Conservation (phyloP, 1,140 invertebrate genomes). For the Caenorhabditis briggsae region DNA sequence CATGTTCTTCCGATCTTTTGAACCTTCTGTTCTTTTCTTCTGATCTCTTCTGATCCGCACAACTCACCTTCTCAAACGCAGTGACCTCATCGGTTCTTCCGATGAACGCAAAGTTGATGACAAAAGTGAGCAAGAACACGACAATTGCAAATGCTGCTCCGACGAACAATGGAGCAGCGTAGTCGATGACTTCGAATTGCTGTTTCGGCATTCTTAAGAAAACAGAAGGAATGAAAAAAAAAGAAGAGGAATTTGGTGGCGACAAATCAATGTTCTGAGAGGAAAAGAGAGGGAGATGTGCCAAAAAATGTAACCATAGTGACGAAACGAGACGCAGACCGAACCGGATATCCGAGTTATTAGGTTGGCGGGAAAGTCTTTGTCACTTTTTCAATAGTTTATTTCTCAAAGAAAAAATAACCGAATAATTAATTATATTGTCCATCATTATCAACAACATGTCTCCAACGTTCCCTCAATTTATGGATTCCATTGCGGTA, state of each 20-base stretch:
- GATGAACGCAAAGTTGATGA: conserved; percentile 44
- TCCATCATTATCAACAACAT: too few relatives aligned
- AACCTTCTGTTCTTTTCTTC: neutral
- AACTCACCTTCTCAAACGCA: conserved; percentile 27
- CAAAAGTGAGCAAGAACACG: conserved; percentile 22
- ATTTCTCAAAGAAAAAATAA: too few relatives aligned
- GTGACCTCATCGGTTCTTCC: conserved; percentile 41
- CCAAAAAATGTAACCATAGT: conserved; percentile 43
- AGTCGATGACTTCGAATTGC: conserved; percentile 41
- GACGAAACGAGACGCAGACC: neutral
- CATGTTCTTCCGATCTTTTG: neutral
- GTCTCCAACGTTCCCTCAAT: too few relatives aligned
- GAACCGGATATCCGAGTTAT: conserved; percentile 37
- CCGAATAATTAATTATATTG: too few relatives aligned
- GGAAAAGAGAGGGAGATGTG: neutral
- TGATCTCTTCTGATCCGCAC: too few relatives aligned
- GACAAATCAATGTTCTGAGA: conserved; percentile 20
- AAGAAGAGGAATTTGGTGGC: neutral
- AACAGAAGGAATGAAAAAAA: neutral
- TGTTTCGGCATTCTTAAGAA: conserved; percentile 14
- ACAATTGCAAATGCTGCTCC: conserved; percentile 12
- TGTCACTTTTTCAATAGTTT: too few relatives aligned
- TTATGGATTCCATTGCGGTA: too few relatives aligned
- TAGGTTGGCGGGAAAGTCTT: too few relatives aligned
- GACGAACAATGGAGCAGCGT: conserved; percentile 39